Evolutionary conservation across 2,113 vertebrate species (phyloP).

Genomic region (Connochaetes taurinus): DNA sequence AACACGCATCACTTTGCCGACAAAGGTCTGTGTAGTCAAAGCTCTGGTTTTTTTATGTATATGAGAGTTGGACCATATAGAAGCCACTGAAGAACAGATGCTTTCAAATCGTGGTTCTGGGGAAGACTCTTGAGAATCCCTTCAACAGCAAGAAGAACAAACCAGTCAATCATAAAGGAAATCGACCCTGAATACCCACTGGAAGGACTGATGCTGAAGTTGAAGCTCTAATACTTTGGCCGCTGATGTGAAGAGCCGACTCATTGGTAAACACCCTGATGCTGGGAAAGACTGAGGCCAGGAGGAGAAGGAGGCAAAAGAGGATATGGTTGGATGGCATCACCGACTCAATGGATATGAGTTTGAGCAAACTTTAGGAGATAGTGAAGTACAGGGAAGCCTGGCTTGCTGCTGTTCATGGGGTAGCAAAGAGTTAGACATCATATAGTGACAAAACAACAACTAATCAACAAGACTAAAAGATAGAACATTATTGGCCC

Average conservation of each 20-base stretch:
- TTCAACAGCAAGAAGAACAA: background rate
- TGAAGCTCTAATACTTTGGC: background rate
- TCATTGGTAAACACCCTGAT: background rate
- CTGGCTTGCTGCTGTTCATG: background rate
- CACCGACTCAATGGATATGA: background rate
- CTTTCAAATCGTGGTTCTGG: background rate
- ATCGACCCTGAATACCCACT: background rate
- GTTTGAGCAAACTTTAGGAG: background rate
- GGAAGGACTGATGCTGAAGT: background rate
- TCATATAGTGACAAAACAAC: background rate
- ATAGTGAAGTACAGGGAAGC: background rate
- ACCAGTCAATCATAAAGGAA: background rate
- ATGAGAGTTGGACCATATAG: background rate
- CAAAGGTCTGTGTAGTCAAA: background rate
- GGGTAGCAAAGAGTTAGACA: background rate
- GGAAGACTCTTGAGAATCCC: background rate
- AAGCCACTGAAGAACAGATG: background rate
- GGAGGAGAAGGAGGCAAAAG: background rate
- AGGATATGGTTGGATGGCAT: background rate
- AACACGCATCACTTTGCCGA: background rate
- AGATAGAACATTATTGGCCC: background rate
- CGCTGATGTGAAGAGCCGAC: background rate
- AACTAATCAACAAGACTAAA: background rate
- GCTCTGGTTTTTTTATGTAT: background rate
- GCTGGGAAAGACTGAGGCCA: background rate